Base-by-base conservation (phyloP, 2,797 vertebrate genomes). In the Tympanoctomys barrerae region DNA sequence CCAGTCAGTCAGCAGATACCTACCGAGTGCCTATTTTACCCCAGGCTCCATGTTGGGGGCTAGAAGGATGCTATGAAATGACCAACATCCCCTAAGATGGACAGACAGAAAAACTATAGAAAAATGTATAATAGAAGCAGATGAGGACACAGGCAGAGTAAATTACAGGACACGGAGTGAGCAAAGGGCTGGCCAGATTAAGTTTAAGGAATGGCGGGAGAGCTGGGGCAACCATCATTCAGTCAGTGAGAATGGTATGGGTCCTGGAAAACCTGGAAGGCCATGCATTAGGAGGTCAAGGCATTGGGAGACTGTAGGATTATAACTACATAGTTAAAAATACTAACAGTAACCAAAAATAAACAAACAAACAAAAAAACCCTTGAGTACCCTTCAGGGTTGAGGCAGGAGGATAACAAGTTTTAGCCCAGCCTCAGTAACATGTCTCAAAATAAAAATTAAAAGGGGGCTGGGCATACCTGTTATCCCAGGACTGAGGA, bases 211-310 rank as follows among this genome's bases (percentile, higher is more conserved):
- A 14, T 5, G 11, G 49, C 5, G 16, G n/a, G 28, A 1, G 12
- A 42, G 49, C 71, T 22, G 22, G 13, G 31, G 70, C 0, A 5
- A 54, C 28, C 0, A 0, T 13, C 64, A 28, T 13, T 4, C 24
- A 10, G 57, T 2, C 21, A 39, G 13, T 5, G 18, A 33, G 10
- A 36, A n/a, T 0, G 4, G 57, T 0, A 0, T 1, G 14, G 36
- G 10, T 1, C 16, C 31, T 33, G 24, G 0, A 0, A 3, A 36
- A n/a, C 54, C 1, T 3, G 0, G 13, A 62, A 22, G 57, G 57
- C 5, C 1, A 11, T 46, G 57, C 26, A 39, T 19, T 24, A 2
- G 70, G 31, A 54, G 78, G 39, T n/a, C 61, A 10, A 31, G 31
- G 8, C n/a, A 52, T 7, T 12, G 71, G 49, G 62, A 13, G 49